Evolutionary conservation across 2,797 vertebrate species (phyloP), one percentile per base, ranked within the genome.

Genomic region (Sylvilagus floridanus): DNA sequence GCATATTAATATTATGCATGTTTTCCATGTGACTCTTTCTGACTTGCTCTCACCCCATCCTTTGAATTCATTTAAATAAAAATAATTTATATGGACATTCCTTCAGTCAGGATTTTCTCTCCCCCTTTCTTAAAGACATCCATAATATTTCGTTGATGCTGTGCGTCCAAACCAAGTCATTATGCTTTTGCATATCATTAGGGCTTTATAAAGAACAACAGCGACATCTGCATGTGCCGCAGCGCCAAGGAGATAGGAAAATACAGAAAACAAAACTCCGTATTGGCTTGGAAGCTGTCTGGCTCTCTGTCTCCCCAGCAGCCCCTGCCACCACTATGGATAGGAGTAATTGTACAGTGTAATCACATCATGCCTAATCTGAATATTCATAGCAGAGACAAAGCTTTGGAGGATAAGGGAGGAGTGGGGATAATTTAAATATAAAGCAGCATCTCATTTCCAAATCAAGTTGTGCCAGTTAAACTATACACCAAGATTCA

Each of bases 191-290:
- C 98, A 98, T 99, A 98, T 99, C 98, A 98, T 99, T 98, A 98
- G 96, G 97, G 98, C 98, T 99, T 99, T 99, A 98, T 98, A 98
- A 99, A 99, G 99, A 99, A 99, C 99, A 99, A 99, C 99, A 99
- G 99, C 99, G 99, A 99, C 99, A 99, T 99, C 99, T 99, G 99
- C 99, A 99, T 99, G 99, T 99, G 98, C 99, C 98, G 97, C 97
- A 98, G 99, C 97, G 98, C 98, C 98, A 98, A 98, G 93, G 99
- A 98, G 99, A 97, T 96, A 88, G 98, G 97, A 63, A 96, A 97
- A 98, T 66, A 95, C 1, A 0, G 50, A 97, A 98, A 98, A 98
- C 96, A 98, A 97, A 97, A 97, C 97, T 97, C 96, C 42, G 95
- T 86, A 90, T 91, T 94, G 95, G 97, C 96, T 97, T 95, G 95